A percentile compares a stretch with the other conserved stretches of the same genome.
Conservation (phyloP, 2,888 invertebrate species). For the Palloptera scutellata region DNA sequence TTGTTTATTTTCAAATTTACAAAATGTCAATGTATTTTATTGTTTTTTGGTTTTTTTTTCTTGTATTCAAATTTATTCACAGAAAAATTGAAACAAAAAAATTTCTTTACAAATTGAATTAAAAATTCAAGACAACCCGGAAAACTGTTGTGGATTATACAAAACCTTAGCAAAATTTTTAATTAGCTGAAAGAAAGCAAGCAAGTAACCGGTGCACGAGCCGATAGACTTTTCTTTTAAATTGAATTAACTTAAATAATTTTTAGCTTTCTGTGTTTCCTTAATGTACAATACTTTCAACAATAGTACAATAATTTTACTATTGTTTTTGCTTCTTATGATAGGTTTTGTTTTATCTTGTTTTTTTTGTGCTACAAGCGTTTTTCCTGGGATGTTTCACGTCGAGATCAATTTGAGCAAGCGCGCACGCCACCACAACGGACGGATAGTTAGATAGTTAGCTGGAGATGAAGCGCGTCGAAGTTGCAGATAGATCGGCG, state of each 20-base stretch:
- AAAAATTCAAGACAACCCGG: constrained; percentile 25
- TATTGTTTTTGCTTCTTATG: constrained; percentile 9
- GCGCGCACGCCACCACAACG: constrained; percentile 17
- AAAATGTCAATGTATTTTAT: background rate
- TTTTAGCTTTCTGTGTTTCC: background rate
- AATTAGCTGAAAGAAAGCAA: constrained; percentile 12
- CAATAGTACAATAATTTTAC: background rate
- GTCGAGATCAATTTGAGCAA: background rate
- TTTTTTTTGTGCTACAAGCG: background rate
- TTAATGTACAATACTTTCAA: background rate
- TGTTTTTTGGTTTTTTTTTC: background rate
- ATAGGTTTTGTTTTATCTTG: background rate
- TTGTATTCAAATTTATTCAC: constrained; percentile 6
- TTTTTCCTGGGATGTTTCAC: too few relatives aligned
- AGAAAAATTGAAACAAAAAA: background rate
- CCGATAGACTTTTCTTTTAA: constrained; percentile 8
- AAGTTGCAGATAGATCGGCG: background rate
- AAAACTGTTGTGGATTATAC: constrained; percentile 11
- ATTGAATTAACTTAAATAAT: background rate
- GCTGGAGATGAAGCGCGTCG: constrained; percentile 15
- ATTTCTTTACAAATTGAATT: constrained; percentile 1
- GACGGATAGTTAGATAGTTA: too few relatives aligned
- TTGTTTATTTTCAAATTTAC: too few relatives aligned
- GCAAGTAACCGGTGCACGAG: background rate
- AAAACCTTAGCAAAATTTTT: constrained; percentile 20